Percentiles rank a stretch among this genome's conserved stretches.
phyloP scores from a whole-genome alignment of 2,797 vertebrate species.

The Cephalopachus bancanus region DNA sequence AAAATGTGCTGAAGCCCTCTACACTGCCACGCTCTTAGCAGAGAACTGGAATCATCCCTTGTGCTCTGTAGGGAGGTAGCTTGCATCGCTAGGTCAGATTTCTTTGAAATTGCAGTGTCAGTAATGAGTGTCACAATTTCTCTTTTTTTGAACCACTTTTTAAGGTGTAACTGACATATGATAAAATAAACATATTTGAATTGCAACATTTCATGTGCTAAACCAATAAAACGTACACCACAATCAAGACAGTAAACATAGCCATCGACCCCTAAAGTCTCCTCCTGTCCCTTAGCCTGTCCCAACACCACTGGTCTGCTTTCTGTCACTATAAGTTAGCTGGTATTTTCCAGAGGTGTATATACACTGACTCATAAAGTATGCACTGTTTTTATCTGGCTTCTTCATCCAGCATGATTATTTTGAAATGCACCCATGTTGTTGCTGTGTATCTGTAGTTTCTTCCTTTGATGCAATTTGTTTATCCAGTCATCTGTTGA shows the following conservation, averaged over 20 bases:
- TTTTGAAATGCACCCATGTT: neutral
- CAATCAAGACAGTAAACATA: neutral
- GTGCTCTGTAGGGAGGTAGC: neutral
- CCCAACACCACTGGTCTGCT: neutral
- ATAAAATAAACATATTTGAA: neutral
- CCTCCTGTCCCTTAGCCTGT: neutral
- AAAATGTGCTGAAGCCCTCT: neutral
- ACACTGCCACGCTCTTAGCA: neutral
- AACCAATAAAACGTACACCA: neutral
- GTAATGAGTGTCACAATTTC: neutral
- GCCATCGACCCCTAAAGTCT: neutral
- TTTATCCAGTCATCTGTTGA: neutral
- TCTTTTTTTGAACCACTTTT: neutral
- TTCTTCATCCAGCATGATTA: neutral
- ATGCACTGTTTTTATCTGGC: neutral
- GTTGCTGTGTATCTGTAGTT: neutral
- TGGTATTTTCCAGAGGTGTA: neutral
- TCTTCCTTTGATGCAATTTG: neutral
- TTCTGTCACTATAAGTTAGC: neutral
- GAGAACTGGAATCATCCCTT: neutral
- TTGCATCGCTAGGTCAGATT: neutral
- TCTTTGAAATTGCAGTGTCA: conserved; percentile 9
- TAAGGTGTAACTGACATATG: neutral
- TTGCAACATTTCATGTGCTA: neutral
- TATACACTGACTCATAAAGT: neutral